Percentiles rank a stretch among this genome's conserved stretches.
These are phyloP conservation scores for Harpagoxenus sublaevis DNA, from an alignment of 2,888 invertebrate species.

Conservation along the genomic window DNA sequence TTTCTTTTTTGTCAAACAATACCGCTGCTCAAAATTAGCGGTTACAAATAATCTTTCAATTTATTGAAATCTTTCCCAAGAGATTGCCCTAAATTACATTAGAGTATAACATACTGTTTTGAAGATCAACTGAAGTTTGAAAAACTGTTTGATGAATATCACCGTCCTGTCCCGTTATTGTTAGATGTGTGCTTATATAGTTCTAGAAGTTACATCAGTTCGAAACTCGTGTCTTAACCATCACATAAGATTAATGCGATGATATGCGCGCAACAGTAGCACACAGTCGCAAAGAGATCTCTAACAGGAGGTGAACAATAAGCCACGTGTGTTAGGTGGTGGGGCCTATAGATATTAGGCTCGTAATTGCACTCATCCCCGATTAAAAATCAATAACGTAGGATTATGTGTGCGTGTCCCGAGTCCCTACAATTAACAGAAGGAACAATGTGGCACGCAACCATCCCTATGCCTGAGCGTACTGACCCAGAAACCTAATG, in stretches of 20 bases:
- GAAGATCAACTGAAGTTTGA: neutral
- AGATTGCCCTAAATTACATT: neutral
- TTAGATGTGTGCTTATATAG: conserved; percentile 15
- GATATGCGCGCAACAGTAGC: conserved; percentile 2
- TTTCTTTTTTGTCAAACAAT: neutral
- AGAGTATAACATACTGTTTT: neutral
- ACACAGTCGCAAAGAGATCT: conserved; percentile 14
- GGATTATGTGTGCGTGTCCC: conserved; percentile 22
- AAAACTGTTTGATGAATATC: neutral
- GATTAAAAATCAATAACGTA: conserved; percentile 51
- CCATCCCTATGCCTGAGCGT: conserved; percentile 54
- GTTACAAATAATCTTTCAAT: conserved; percentile 13
- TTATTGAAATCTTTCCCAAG: neutral
- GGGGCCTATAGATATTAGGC: conserved; percentile 69
- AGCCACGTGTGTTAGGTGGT: conserved; percentile 68
- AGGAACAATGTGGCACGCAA: conserved; percentile 57
- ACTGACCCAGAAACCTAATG: conserved; percentile 62
- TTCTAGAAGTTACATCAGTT: conserved; percentile 12
- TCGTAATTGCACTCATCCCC: conserved; percentile 55
- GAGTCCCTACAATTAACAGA: conserved; percentile 61
- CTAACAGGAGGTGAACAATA: conserved; percentile 58
- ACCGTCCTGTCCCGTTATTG: conserved; percentile 36
- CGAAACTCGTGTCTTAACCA: conserved; percentile 9
- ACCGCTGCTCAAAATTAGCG: conserved; percentile 7
- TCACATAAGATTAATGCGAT: conserved; percentile 13